A percentile compares a stretch with the other conserved stretches of the same genome.
phyloP scores from a whole-genome alignment of 1,140 invertebrate genomes.

The Drosophila parabipectinata region DNA sequence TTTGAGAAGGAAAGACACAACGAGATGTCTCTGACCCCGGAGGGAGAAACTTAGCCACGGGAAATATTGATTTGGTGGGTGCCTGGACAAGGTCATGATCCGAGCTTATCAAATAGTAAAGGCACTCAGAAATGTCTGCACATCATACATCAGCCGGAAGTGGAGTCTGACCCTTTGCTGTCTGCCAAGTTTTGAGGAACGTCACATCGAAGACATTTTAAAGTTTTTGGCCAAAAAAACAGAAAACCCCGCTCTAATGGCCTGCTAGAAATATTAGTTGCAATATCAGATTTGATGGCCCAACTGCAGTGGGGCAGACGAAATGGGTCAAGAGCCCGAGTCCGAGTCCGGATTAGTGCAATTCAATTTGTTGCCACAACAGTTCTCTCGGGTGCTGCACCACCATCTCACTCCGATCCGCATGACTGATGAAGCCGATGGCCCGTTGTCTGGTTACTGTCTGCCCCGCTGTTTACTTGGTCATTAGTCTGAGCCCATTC shows the following conservation, averaged over 20 bases:
- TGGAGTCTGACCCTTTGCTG: conserved; percentile 12
- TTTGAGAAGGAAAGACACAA: background rate
- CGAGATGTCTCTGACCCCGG: conserved; percentile 9
- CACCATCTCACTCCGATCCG: conserved; percentile 26
- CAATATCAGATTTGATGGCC: conserved; percentile 70
- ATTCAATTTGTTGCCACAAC: conserved; percentile 50
- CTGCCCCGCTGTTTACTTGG: conserved; percentile 67
- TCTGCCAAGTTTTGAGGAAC: conserved; percentile 64
- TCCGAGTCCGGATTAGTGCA: conserved; percentile 25
- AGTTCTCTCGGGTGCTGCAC: background rate
- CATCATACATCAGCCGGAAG: conserved; percentile 55
- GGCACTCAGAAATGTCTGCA: conserved; percentile 45
- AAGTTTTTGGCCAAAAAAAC: background rate
- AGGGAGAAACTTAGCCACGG: background rate
- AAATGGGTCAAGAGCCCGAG: conserved; percentile 63
- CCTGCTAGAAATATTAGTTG: conserved; percentile 72
- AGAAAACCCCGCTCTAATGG: conserved; percentile 56
- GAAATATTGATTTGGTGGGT: conserved; percentile 29
- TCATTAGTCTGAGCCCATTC: conserved; percentile 78
- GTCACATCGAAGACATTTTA: too few species aligned
- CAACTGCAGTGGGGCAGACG: conserved; percentile 18
- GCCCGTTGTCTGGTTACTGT: conserved; percentile 81
- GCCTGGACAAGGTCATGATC: conserved; percentile 38
- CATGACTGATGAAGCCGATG: conserved; percentile 75
- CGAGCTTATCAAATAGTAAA: conserved; percentile 40